A percentile compares a stretch with the other conserved stretches of the same genome.
These are phyloP conservation scores for Ganaspis brasiliensis DNA, from an alignment of 2,888 invertebrate genomes.

Conservation along the genomic window DNA sequence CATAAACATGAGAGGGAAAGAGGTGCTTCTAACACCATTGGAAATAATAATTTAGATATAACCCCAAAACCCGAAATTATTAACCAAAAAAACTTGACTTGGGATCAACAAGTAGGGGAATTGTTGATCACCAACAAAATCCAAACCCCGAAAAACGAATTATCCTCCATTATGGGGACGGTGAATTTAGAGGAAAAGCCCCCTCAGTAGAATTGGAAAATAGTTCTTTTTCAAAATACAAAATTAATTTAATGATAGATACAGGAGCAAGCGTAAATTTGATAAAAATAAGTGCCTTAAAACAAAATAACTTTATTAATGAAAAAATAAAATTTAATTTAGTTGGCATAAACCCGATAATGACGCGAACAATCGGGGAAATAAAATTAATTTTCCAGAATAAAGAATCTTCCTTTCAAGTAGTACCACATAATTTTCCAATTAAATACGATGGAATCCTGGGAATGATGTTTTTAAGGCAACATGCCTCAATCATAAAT, in stretches of 20 bases:
- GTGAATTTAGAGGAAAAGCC: not conserved
- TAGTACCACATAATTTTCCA: too few species aligned
- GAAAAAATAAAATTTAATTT: too few species aligned
- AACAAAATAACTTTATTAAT: not conserved
- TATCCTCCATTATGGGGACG: not conserved
- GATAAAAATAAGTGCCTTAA: not conserved
- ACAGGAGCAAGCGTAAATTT: not conserved
- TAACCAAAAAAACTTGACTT: not conserved
- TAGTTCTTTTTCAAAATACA: too few species aligned
- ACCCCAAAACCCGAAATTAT: not conserved
- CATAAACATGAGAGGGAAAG: not conserved
- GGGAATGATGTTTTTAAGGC: too few species aligned
- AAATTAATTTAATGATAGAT: not conserved
- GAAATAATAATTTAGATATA: not conserved
- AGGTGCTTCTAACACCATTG: not conserved
- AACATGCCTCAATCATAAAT: too few species aligned
- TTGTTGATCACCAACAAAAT: not conserved
- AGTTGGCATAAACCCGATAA: too few species aligned
- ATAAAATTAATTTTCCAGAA: too few species aligned
- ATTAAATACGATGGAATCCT: too few species aligned
- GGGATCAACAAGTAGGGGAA: not conserved
- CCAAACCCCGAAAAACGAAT: not conserved
- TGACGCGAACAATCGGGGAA: too few species aligned
- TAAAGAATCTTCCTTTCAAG: too few species aligned
- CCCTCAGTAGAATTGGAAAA: not conserved